These are phyloP conservation scores for Harpagoxenus sublaevis DNA, from an alignment of 2,888 invertebrate genomes.

Conservation along the genomic window DNA sequence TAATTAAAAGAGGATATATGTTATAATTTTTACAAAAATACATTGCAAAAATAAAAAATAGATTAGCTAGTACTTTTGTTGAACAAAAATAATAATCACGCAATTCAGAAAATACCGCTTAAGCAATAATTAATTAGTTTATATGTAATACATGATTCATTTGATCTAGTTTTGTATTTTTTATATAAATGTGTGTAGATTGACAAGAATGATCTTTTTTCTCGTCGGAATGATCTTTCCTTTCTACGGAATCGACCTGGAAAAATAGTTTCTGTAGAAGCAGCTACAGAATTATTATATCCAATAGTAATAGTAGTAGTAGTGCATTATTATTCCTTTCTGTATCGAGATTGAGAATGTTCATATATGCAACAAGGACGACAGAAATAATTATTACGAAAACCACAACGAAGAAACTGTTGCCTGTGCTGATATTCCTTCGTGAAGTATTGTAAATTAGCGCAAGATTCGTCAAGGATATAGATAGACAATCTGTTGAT, in stretches of 20 bases:
- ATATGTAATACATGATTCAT: neutral
- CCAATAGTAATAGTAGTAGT: neutral
- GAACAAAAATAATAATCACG: neutral
- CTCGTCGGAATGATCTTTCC: neutral
- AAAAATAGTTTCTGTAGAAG: conserved; percentile 52
- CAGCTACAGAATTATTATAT: conserved; percentile 4
- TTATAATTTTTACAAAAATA: neutral
- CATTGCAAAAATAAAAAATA: neutral
- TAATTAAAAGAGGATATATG: neutral
- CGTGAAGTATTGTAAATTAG: conserved; percentile 67
- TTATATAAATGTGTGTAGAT: neutral
- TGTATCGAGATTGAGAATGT: conserved; percentile 44
- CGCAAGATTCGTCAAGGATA: conserved; percentile 60
- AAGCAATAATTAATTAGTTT: neutral
- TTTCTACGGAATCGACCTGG: conserved; percentile 43
- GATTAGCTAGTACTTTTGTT: neutral
- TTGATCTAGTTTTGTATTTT: neutral
- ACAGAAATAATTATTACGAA: conserved; percentile 70
- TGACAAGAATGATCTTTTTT: neutral
- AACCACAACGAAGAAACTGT: conserved; percentile 71
- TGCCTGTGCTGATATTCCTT: conserved; percentile 68
- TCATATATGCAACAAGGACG: conserved; percentile 47
- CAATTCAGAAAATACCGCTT: neutral
- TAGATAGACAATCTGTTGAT: conserved; percentile 34
- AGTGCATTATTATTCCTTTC: conserved; percentile 53